Conservation (phyloP, 2,113 vertebrate genomes). For the Corvus hawaiiensis region DNA sequence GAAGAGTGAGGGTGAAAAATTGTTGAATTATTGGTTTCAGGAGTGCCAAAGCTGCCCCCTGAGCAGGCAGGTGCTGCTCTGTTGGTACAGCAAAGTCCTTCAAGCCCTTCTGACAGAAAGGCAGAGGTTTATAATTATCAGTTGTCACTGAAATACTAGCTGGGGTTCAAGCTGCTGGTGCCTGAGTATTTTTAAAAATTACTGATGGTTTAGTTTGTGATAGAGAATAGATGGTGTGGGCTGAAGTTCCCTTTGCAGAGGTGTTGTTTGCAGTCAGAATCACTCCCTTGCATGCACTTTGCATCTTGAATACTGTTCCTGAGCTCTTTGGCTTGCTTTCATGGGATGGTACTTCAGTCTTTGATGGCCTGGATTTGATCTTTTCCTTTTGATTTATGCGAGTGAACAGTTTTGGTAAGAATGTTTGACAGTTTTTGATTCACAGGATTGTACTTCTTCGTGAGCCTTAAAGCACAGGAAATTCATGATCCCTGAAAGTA, state of each 20-base stretch:
- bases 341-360: neutral
- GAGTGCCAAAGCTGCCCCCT: neutral
- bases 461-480: neutral
- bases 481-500: fast-evolving
- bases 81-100: neutral
- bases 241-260: neutral
- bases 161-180: neutral
- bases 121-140: neutral
- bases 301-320: neutral
- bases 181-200: neutral
- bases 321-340: neutral
- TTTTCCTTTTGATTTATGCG: neutral
- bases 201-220: neutral
- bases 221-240: neutral
- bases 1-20: constrained; percentile 38
- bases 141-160: neutral
- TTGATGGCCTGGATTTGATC: neutral
- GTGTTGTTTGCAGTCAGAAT: neutral
- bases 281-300: neutral
- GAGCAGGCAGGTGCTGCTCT: constrained; percentile 43
- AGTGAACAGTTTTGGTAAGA: neutral
- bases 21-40: neutral
- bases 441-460: neutral
- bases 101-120: neutral
- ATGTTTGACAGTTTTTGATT: neutral